Percentiles rank a stretch among this genome's conserved stretches.
These are phyloP conservation scores for Amphiprion clarkii DNA, from an alignment of 2,797 vertebrate species.

Conservation along the genomic window DNA sequence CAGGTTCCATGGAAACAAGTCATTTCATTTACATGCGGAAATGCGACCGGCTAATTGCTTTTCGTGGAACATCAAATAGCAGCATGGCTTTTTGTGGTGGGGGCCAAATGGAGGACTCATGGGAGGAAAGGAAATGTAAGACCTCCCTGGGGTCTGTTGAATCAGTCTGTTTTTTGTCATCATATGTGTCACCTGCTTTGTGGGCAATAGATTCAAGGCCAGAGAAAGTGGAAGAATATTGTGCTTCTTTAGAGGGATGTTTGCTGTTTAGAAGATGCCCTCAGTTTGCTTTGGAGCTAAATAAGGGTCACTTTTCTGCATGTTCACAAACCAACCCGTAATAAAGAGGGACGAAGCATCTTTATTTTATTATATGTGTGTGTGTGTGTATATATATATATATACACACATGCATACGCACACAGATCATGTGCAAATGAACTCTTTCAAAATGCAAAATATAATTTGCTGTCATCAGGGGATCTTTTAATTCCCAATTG, in stretches of 20 bases:
- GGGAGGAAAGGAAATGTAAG: slow-evolving; percentile 66
- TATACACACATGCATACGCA: too few species aligned
- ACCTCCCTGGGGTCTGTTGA: slow-evolving; percentile 70
- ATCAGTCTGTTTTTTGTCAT: slow-evolving; percentile 68
- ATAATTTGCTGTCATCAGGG: slow-evolving; percentile 39
- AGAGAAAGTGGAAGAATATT: slow-evolving; percentile 28
- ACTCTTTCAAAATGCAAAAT: slow-evolving; percentile 17
- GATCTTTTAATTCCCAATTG: slow-evolving; percentile 55
- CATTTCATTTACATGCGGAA: slow-evolving; percentile 86
- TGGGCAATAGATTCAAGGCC: slow-evolving; percentile 61
- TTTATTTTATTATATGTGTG: background rate
- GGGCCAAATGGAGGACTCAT: slow-evolving; percentile 62
- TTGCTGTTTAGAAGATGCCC: slow-evolving; percentile 44
- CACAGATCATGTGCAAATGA: too few species aligned
- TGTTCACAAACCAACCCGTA: slow-evolving; percentile 27
- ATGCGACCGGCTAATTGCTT: slow-evolving; percentile 84
- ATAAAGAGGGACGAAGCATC: background rate
- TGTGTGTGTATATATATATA: too few species aligned
- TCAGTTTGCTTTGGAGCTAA: slow-evolving; percentile 29
- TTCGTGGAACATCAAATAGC: slow-evolving; percentile 82
- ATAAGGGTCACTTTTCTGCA: slow-evolving; percentile 35
- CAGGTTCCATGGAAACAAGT: slow-evolving; percentile 87
- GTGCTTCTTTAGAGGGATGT: slow-evolving; percentile 48
- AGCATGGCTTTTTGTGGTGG: slow-evolving; percentile 67
- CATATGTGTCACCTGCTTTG: slow-evolving; percentile 57